These are phyloP conservation scores for Labeo calbasu DNA, from an alignment of 2,797 vertebrate species.

Conservation along the genomic window DNA sequence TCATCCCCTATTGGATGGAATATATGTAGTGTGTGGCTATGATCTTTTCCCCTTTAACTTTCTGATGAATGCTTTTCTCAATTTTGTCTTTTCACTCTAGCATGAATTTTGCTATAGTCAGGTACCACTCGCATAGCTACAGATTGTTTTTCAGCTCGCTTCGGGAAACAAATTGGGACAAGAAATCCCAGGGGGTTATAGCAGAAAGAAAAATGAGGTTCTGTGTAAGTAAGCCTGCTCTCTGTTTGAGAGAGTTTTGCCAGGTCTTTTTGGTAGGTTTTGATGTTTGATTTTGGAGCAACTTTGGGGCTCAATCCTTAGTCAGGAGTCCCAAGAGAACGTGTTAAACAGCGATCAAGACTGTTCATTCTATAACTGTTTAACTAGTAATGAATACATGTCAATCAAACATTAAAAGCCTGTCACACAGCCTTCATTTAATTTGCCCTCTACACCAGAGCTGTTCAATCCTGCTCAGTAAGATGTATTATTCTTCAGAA, in stretches of 20 bases:
- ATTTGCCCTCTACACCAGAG: neutral
- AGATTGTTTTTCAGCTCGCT: constrained; percentile 33
- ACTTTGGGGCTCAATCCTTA: neutral
- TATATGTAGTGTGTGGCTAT: neutral
- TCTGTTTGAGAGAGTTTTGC: constrained; percentile 4
- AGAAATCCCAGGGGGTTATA: constrained; percentile 39
- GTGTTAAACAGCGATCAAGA: constrained; percentile 30
- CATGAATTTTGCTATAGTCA: constrained; percentile 38
- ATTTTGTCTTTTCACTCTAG: constrained; percentile 21
- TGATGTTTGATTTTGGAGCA: constrained; percentile 5
- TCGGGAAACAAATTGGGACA: constrained; percentile 18
- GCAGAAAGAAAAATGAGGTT: constrained; percentile 29
- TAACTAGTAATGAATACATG: constrained; percentile 2
- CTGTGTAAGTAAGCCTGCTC: neutral
- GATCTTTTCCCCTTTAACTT: constrained; percentile 16
- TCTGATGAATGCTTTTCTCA: constrained; percentile 18
- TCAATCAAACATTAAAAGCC: constrained; percentile 10
- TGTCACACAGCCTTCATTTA: neutral
- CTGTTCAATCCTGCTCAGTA: neutral
- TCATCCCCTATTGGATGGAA: constrained; percentile 41
- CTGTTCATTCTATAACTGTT: neutral
- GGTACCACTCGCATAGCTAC: constrained; percentile 8
- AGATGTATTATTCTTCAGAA: neutral
- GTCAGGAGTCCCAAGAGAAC: constrained; percentile 10
- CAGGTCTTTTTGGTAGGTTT: neutral